phyloP scores from a whole-genome alignment of 2,888 invertebrate genomes.

The Scaptomyza polygonia region DNA sequence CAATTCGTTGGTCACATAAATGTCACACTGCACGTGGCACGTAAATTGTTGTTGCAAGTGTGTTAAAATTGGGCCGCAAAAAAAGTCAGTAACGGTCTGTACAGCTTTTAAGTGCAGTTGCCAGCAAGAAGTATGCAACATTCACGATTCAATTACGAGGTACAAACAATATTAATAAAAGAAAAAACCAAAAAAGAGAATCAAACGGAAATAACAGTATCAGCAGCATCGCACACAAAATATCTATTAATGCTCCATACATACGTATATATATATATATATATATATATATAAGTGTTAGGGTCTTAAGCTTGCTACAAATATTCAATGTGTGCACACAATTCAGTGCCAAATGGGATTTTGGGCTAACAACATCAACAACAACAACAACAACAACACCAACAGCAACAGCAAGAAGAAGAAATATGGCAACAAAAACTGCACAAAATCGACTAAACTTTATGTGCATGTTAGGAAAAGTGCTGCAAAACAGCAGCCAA shows the following conservation, averaged over 20 bases:
- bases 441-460: slow-evolving; percentile 70
- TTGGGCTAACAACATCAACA: slow-evolving; percentile 55
- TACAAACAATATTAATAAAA: slow-evolving; percentile 10
- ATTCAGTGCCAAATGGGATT: slow-evolving; percentile 77
- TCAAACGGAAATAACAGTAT: slow-evolving; percentile 14
- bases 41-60: slow-evolving; percentile 61
- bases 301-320: slow-evolving; percentile 70
- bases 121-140: slow-evolving; percentile 36
- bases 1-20: slow-evolving; percentile 56
- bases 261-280: too few relatives aligned
- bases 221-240: slow-evolving; percentile 43
- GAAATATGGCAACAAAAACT: slow-evolving; percentile 23
- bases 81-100: slow-evolving; percentile 50
- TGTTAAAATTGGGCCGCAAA: slow-evolving; percentile 40
- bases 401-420: slow-evolving; percentile 10
- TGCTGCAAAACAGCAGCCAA: slow-evolving; percentile 54
- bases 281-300: slow-evolving; percentile 40
- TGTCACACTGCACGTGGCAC: slow-evolving; percentile 69
- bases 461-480: slow-evolving; percentile 72
- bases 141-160: slow-evolving; percentile 63
- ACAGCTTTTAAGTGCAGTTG: slow-evolving; percentile 33
- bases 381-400: slow-evolving; percentile 14
- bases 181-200: background rate
- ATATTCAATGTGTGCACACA: slow-evolving; percentile 75
- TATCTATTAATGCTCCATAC: slow-evolving; percentile 66